These are phyloP conservation scores for Sarcophaga variegata DNA, from an alignment of 2,888 invertebrate species.

Conservation along the genomic window DNA sequence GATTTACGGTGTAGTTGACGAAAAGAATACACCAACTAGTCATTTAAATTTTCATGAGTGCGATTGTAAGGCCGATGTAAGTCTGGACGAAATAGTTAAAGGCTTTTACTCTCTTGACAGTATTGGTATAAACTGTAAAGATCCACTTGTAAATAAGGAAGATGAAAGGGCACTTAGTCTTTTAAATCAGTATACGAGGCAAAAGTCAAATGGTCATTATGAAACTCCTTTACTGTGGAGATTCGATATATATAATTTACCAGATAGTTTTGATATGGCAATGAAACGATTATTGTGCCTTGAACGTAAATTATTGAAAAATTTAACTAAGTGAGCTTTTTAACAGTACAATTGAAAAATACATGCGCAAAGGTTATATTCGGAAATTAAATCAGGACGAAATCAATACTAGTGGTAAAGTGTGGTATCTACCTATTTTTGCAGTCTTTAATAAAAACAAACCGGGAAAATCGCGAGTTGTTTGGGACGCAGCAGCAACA, in stretches of 20 bases:
- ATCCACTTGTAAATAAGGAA: constrained; percentile 9
- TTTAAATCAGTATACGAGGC: neutral
- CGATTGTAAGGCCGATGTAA: neutral
- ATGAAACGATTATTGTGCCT: constrained; percentile 1
- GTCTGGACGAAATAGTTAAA: constrained; percentile 19
- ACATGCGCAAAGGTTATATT: too few species aligned
- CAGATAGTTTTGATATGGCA: constrained; percentile 43
- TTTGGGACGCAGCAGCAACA: constrained; percentile 24
- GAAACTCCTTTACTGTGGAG: constrained; percentile 35
- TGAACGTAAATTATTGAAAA: constrained; percentile 12
- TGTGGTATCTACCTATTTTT: constrained; percentile 14
- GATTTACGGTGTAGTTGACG: constrained; percentile 28
- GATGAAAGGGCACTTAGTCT: constrained; percentile 4
- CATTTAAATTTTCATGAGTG: constrained; percentile 19
- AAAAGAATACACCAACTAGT: neutral
- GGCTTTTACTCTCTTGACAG: constrained; percentile 32
- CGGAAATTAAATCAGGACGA: constrained; percentile 13
- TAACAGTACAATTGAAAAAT: neutral
- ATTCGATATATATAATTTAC: constrained; percentile 7
- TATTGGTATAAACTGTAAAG: constrained; percentile 16
- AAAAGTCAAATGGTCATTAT: neutral
- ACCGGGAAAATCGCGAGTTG: neutral
- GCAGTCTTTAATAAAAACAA: too few species aligned
- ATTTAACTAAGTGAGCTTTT: constrained; percentile 17
- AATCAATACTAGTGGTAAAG: constrained; percentile 1